A percentile compares a stretch with the other conserved stretches of the same genome.
These are phyloP conservation scores for Noctua pronuba DNA, from an alignment of 2,888 invertebrate genomes.

Conservation along the genomic window DNA sequence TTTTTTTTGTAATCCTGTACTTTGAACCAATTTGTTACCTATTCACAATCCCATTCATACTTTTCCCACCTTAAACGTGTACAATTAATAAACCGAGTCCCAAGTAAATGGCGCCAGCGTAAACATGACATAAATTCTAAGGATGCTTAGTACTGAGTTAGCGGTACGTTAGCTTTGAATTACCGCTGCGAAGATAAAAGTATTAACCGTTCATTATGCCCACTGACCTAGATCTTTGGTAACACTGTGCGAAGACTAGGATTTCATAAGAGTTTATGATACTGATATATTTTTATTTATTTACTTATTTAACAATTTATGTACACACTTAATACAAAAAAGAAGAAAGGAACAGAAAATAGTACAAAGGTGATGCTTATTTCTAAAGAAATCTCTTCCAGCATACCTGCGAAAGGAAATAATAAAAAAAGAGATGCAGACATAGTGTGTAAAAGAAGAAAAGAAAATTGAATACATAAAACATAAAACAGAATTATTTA, in stretches of 20 bases:
- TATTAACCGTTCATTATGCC: slow-evolving; percentile 60
- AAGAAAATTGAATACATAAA: no score
- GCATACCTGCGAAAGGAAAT: no score
- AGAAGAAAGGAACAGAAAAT: no score
- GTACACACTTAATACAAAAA: no score
- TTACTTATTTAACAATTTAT: no score
- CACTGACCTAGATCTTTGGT: slow-evolving; percentile 55
- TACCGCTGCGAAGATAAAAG: slow-evolving; percentile 61
- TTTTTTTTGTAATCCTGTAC: neutral
- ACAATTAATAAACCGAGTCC: slow-evolving; percentile 29
- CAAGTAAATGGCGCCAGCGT: slow-evolving; percentile 9
- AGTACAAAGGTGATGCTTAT: no score
- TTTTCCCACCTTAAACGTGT: neutral
- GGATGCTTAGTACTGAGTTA: slow-evolving; percentile 41
- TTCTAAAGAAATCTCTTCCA: no score
- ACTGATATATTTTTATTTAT: no score
- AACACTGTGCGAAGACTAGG: slow-evolving; percentile 30
- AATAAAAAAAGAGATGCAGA: no score
- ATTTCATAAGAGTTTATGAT: slow-evolving; percentile 36
- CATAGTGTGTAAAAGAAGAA: no score
- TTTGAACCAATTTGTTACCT: neutral
- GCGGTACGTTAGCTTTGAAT: slow-evolving; percentile 55
- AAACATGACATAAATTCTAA: slow-evolving; percentile 57
- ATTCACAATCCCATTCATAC: neutral
- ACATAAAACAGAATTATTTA: no score